Evolutionary conservation across 2,797 vertebrate species (phyloP).

Genomic region (Choloepus didactylus): DNA sequence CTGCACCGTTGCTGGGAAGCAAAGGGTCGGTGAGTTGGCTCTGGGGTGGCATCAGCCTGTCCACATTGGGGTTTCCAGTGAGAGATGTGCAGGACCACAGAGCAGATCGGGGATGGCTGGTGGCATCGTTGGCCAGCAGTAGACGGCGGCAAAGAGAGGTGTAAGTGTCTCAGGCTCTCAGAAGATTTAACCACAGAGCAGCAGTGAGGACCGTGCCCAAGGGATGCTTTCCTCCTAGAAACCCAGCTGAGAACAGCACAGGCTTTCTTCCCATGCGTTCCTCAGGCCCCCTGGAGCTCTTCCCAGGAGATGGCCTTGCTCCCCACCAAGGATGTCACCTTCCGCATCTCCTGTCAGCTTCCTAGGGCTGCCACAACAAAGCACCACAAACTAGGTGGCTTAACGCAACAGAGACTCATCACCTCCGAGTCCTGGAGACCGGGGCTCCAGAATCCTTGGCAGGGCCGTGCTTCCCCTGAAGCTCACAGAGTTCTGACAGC

Average conservation of each 20-base stretch:
- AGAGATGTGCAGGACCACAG: fast-evolving
- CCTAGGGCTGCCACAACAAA: no score
- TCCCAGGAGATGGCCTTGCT: background rate
- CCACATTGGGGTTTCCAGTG: background rate
- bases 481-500: no score
- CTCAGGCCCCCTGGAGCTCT: background rate
- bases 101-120: fast-evolving
- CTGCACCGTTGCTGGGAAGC: fast-evolving
- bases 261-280: fast-evolving
- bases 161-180: background rate
- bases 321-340: fast-evolving
- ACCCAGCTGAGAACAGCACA: background rate
- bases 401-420: no score
- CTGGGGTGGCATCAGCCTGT: background rate
- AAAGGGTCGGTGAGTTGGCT: background rate
- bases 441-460: no score
- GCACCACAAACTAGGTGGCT: no score
- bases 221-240: background rate
- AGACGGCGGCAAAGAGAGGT: fast-evolving
- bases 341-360: background rate
- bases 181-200: fast-evolving
- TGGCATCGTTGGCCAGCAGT: background rate
- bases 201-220: fast-evolving
- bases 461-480: no score
- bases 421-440: no score